Conservation (phyloP, 2,888 invertebrate genomes). For the Agrochola litura region DNA sequence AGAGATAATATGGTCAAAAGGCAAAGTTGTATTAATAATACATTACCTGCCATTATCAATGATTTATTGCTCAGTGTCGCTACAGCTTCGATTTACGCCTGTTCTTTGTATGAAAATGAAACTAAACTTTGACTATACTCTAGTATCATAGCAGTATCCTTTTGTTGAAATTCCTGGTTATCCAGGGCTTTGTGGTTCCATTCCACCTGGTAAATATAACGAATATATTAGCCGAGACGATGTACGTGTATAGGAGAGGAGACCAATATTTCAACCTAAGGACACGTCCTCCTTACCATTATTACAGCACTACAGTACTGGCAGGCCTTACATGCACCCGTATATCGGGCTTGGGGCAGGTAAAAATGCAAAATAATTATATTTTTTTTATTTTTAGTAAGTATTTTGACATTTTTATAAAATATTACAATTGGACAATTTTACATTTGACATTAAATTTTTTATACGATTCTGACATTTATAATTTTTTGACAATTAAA, state of each 20-base stretch:
- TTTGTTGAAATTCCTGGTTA: conserved; percentile 8
- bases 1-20: conserved; percentile 63
- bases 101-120: conserved; percentile 11
- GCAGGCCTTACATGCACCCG: no score
- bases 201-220: not conserved
- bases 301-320: no score
- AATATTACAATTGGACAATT: no score
- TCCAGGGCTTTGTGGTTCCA: not conserved
- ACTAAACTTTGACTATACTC: conserved; percentile 6
- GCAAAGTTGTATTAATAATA: conserved; percentile 77
- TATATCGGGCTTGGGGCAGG: no score
- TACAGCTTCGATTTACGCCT: conserved; percentile 14
- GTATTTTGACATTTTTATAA: no score
- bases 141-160: conserved; percentile 2
- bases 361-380: no score
- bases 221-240: not conserved
- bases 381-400: no score
- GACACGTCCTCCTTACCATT: no score
- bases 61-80: conserved; percentile 70
- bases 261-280: not conserved
- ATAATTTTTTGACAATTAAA: no score
- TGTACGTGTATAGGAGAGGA: not conserved
- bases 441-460: no score
- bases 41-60: conserved; percentile 74
- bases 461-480: no score